phyloP scores from a whole-genome alignment of 2,797 vertebrate genomes.

The Anguilla pacifica region DNA sequence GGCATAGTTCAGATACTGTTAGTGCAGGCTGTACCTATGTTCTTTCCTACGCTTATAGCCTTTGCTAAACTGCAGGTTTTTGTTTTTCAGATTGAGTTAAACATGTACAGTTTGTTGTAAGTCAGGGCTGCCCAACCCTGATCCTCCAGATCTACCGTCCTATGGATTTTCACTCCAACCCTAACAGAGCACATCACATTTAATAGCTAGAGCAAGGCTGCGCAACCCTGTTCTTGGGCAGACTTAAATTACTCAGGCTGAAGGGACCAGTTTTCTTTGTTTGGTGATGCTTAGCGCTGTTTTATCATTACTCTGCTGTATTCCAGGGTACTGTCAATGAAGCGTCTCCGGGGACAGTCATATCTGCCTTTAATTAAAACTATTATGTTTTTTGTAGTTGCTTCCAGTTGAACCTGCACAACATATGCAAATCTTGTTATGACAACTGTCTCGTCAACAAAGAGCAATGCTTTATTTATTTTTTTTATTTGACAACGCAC shows the following conservation, averaged over 20 bases:
- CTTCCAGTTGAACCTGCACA: not conserved
- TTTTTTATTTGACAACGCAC: no score
- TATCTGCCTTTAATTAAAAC: not conserved
- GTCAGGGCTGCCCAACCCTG: no score
- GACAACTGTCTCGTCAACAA: not conserved
- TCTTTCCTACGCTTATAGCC: not conserved
- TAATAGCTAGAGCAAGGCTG: no score
- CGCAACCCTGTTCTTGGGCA: not conserved
- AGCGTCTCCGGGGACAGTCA: not conserved
- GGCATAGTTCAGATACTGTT: not conserved
- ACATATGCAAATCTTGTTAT: not conserved
- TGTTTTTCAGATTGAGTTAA: not conserved
- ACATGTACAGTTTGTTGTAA: not conserved
- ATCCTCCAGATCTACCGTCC: no score
- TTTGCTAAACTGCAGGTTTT: not conserved
- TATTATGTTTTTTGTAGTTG: not conserved
- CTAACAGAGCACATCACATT: no score
- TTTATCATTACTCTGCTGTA: not conserved
- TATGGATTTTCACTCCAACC: no score
- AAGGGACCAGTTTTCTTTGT: not conserved
- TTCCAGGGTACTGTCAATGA: not conserved
- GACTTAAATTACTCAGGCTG: not conserved
- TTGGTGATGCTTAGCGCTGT: not conserved
- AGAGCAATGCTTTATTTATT: no score
- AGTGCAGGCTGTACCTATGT: not conserved